Base-by-base conservation (phyloP, 1,140 invertebrate species). In the Bombyx mandarina region DNA sequence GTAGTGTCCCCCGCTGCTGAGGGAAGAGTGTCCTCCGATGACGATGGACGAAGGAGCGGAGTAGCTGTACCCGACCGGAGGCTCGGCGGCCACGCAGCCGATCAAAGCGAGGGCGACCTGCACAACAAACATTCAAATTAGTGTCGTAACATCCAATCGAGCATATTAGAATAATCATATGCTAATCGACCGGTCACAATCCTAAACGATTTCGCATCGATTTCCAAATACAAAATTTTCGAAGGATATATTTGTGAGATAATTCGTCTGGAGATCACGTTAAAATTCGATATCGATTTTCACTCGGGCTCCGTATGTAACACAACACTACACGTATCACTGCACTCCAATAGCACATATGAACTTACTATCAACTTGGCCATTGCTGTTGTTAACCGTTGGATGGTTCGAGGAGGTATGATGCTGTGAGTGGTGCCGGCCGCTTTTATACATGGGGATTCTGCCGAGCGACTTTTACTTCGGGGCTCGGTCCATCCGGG, bases 1-100 rank as follows among this genome's bases (percentile, higher is more conserved):
- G 88, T 94, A 95, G 54, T 93, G 92, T 48, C 93, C 93, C 10
- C 93, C 92, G 46, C 91, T 90, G 70, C 88, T 82, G 44, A 89
- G 86, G 35, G 54, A 9, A 22, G 54, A 56, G 54, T 49, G 45
- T n/a, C 88, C 83, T 56, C 71, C 73, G 52, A 67, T 57, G 58
- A 76, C 63, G 66, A 77, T 63, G 42, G 66, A 62, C 8, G 73
- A 70, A 49, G 83, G 81, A 3, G 81, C 85, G 53, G 82, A 84
- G 66, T 88, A 85, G 62, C 83, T 86, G 69, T 89, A 89, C 44
- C 85, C 83, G 7, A 82, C 82, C 43, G 88, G 88, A 7, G 88
- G 82, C 65, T 89, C 88, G 47, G 88, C 88, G 1, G 80, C 74
- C 9, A 80, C 86, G 68, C 79, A 87, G 64, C 80, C 85, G 68